Conservation (phyloP, 2,888 invertebrate species). For the Drosophila putrida region DNA sequence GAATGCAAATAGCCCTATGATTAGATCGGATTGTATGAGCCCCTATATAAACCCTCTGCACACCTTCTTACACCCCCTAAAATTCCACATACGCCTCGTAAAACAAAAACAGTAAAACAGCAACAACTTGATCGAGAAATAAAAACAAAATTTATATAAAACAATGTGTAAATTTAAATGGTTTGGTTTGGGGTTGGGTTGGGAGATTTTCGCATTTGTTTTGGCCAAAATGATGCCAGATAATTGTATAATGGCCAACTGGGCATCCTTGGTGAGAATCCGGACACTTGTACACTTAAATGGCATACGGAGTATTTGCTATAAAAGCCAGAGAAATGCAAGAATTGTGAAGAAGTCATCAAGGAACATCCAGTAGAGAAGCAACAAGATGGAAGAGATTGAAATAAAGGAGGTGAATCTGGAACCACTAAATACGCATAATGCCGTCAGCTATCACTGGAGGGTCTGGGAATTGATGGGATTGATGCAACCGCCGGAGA, state of each 20-base stretch:
- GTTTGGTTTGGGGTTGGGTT: background rate
- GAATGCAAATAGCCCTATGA: constrained; percentile 15
- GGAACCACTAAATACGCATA: constrained; percentile 57
- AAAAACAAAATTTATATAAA: constrained; percentile 17
- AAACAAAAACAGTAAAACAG: background rate
- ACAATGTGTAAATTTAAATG: background rate
- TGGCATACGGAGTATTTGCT: background rate
- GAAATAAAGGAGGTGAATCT: background rate
- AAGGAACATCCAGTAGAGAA: background rate
- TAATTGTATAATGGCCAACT: constrained; percentile 18
- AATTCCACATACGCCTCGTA: background rate
- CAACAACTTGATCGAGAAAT: constrained; percentile 15
- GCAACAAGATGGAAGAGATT: background rate
- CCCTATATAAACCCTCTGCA: no score
- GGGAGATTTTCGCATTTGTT: constrained; percentile 5
- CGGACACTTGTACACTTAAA: constrained; percentile 15
- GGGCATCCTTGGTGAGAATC: constrained; percentile 6
- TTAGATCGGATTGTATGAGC: constrained; percentile 2
- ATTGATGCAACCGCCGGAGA: constrained; percentile 54
- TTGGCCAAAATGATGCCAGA: constrained; percentile 5
- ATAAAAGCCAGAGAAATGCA: background rate
- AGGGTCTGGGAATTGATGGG: constrained; percentile 80
- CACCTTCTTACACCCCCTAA: background rate
- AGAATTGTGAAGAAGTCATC: background rate
- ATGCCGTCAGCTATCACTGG: constrained; percentile 81